Evolutionary conservation across 2,113 vertebrate genomes (phyloP), one percentile per base, ranked within the genome.

Genomic region (Laticauda colubrina): DNA sequence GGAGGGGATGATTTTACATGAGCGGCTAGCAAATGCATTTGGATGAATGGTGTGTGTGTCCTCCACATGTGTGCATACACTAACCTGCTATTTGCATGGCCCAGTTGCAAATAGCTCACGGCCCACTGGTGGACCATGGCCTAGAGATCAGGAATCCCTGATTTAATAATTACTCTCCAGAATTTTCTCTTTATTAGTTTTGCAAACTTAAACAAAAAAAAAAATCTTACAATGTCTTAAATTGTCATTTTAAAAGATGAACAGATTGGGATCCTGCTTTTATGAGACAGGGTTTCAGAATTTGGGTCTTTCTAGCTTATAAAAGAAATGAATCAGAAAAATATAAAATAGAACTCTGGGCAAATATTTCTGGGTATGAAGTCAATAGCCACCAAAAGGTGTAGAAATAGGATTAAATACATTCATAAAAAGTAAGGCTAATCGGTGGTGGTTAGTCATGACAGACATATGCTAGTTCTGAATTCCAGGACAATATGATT

Each of bases 11-110:
- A 69, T 69, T 69, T 4, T 29, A 69, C 10, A 34, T 2, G 2
- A 69, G 64, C 0, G 0, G 64, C 5, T 69, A 1, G 14, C 29
- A 69, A 69, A 2, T 0, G 29, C 29, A 18, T 69, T 69, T 69
- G 64, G 29, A 34, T 6, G 14, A 69, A 34, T 34, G 14, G 29
- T 15, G n/a, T 69, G 9, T 5, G 1, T 14, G n/a, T 14, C 12
- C 0, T 1, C 29, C 29, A n/a, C 2, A 4, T 9, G 5, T 34
- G 26, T 69, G 64, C 14, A n/a, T 0, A 2, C 0, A 26, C 12
- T 34, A 4, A 2, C 64, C 29, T 69, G 64, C 2, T 15, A 2
- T 69, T 69, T 69, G 29, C 2, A 4, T 5, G 10, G n/a, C 12
- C 64, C 64, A 69, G 29, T 34, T 69, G 29, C 64, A 69, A 69